Percentiles rank a stretch among this genome's conserved stretches.
These are phyloP conservation scores for Sternotherus odoratus DNA, from an alignment of 2,797 vertebrate species.

Conservation along the genomic window DNA sequence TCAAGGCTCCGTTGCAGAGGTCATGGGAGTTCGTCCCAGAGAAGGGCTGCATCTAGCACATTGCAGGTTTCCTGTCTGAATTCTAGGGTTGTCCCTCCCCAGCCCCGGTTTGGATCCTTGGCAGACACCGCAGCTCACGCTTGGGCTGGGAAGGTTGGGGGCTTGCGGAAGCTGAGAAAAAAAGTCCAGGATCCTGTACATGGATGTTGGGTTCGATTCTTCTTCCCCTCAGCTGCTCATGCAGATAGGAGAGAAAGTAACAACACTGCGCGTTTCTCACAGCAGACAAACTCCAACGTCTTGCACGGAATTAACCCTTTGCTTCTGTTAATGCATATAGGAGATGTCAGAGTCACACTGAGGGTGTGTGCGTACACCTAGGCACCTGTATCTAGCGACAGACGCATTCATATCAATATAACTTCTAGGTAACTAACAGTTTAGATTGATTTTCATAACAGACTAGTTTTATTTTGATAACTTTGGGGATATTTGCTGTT, in stretches of 20 bases:
- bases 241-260: neutral
- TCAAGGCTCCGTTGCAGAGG: neutral
- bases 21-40: no score
- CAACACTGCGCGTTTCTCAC: neutral
- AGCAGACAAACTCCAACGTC: neutral
- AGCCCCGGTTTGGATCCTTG: neutral
- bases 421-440: neutral
- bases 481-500: neutral
- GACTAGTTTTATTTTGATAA: neutral
- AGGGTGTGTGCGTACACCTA: no score
- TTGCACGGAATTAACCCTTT: neutral
- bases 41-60: neutral
- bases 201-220: neutral
- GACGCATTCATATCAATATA: neutral
- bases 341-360: neutral
- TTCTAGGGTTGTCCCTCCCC: neutral
- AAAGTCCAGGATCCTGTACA: neutral
- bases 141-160: neutral
- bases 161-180: neutral
- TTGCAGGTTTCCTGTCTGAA: neutral
- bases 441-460: neutral
- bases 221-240: no score
- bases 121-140: neutral
- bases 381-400: neutral
- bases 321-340: neutral